These are phyloP conservation scores for Saiga tatarica DNA, from an alignment of 2,113 vertebrate genomes.

Conservation along the genomic window DNA sequence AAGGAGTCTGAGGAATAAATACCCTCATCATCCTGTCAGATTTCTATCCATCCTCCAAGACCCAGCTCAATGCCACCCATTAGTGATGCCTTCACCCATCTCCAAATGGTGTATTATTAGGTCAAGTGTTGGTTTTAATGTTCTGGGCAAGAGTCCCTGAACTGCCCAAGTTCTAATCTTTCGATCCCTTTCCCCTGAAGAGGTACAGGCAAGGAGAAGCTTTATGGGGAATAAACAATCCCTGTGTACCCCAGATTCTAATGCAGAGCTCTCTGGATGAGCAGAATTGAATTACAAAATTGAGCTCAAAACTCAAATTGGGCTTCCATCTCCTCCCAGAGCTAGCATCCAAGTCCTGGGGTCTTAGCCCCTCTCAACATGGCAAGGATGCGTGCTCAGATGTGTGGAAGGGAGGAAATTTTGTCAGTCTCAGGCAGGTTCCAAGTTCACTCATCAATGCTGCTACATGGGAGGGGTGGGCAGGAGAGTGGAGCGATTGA, in stretches of 20 bases:
- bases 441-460: neutral
- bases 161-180: neutral
- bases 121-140: neutral
- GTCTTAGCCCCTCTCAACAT: neutral
- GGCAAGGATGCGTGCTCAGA: neutral
- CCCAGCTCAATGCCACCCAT: no score
- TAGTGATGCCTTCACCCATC: neutral
- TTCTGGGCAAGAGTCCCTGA: neutral
- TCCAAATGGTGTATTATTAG: neutral
- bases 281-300: neutral
- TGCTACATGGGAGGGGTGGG: neutral
- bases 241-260: neutral
- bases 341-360: neutral
- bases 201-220: neutral
- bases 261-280: neutral
- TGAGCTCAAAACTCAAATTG: neutral
- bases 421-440: neutral
- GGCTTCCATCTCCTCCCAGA: constrained; percentile 15
- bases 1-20: neutral
- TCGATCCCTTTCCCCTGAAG: neutral
- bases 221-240: neutral
- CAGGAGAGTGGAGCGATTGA: neutral
- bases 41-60: neutral
- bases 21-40: neutral
- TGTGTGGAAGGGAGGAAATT: neutral